Conservation (phyloP, 2,797 vertebrate genomes). For the Lagocephalus sceleratus region DNA sequence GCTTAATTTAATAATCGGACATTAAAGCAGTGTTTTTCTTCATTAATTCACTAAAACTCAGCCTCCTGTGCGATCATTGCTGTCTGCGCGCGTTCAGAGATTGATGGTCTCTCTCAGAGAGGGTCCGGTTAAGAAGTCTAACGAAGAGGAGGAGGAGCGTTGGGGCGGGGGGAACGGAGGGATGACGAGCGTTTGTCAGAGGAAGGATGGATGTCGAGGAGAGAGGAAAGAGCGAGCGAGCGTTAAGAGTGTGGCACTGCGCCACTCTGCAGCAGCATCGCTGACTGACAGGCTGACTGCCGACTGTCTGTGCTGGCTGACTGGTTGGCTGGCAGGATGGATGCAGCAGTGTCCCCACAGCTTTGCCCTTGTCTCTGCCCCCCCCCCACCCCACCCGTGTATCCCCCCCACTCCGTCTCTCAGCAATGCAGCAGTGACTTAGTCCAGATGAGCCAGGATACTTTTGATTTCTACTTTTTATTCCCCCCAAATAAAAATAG, state of each 20-base stretch:
- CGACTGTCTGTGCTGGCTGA: slow-evolving; percentile 29
- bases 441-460: too few species aligned
- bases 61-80: too few species aligned
- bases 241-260: slow-evolving; percentile 54
- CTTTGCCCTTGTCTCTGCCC: slow-evolving; percentile 39
- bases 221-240: slow-evolving; percentile 16
- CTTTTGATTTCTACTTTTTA: too few species aligned
- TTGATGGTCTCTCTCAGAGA: too few species aligned
- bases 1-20: too few species aligned
- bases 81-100: too few species aligned
- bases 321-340: slow-evolving; percentile 33
- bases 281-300: slow-evolving; percentile 49
- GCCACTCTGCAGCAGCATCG: slow-evolving; percentile 58
- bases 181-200: slow-evolving; percentile 1
- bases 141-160: slow-evolving; percentile 3
- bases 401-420: too few species aligned
- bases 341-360: slow-evolving; percentile 57
- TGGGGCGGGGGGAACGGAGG: slow-evolving; percentile 1
- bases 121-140: neutral
- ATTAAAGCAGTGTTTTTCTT: too few species aligned
- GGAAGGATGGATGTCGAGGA: slow-evolving; percentile 5
- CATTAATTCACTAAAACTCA: too few species aligned
- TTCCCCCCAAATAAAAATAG: too few species aligned
- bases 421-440: too few species aligned
- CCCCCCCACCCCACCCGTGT: neutral